These are phyloP conservation scores for Pedetes capensis DNA, from an alignment of 2,113 vertebrate genomes.

Conservation along the genomic window DNA sequence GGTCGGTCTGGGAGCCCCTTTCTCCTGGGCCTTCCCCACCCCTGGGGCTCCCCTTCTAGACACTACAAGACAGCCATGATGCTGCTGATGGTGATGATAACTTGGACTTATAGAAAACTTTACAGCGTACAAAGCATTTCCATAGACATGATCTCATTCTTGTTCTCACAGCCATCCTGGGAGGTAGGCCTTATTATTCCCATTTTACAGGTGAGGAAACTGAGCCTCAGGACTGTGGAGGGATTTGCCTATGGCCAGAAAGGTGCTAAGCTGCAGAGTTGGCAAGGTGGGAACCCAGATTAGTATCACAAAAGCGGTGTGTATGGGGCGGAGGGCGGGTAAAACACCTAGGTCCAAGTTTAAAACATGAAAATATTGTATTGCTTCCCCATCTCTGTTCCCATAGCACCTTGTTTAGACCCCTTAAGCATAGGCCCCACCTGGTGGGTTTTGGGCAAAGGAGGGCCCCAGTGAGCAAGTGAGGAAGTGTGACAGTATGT, in stretches of 20 bases:
- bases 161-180: slow-evolving; percentile 51
- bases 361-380: background rate
- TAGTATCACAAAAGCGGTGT: slow-evolving; percentile 27
- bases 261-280: slow-evolving; percentile 1
- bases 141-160: slow-evolving; percentile 68
- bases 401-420: background rate
- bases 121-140: slow-evolving; percentile 54
- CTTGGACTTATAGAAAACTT: slow-evolving; percentile 16
- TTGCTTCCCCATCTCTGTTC: background rate
- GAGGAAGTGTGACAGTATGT: background rate
- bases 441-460: background rate
- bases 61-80: background rate
- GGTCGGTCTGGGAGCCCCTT: slow-evolving; percentile 53
- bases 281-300: background rate
- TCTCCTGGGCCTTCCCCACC: slow-evolving; percentile 37
- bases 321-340: no score
- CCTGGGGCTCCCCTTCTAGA: slow-evolving; percentile 59
- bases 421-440: background rate
- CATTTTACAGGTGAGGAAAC: slow-evolving; percentile 63
- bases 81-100: slow-evolving; percentile 50
- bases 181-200: slow-evolving; percentile 55
- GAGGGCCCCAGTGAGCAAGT: background rate
- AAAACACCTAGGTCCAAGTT: background rate
- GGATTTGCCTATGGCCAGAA: background rate
- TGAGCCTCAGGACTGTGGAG: slow-evolving; percentile 45